Conservation (phyloP, 2,888 invertebrate species). For the Dynastes grantii region DNA sequence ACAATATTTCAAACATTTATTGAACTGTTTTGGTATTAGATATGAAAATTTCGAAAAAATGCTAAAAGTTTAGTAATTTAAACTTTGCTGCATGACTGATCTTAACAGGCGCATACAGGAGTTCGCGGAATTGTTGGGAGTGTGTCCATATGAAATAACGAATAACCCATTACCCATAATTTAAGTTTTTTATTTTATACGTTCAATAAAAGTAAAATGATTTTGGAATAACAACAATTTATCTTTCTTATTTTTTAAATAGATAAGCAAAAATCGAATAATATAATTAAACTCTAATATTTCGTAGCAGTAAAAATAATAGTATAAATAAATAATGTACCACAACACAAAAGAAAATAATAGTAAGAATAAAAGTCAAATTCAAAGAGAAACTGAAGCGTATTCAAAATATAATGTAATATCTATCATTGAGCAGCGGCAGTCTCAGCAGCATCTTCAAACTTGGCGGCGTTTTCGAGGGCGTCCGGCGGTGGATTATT, state of each 20-base stretch:
- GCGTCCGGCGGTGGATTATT: constrained; percentile 11
- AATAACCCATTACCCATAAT: not conserved
- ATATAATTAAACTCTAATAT: constrained; percentile 38
- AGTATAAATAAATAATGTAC: constrained; percentile 42
- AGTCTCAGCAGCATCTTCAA: constrained; percentile 53
- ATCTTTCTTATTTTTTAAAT: constrained; percentile 1
- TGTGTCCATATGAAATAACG: not conserved
- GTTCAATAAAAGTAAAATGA: constrained; percentile 14
- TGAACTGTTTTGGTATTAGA: too few species aligned
- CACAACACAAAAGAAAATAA: constrained; percentile 29
- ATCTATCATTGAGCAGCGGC: constrained; percentile 50
- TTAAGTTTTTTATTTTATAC: constrained; percentile 21
- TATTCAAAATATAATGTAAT: constrained; percentile 31
- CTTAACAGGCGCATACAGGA: too few species aligned
- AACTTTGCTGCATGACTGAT: too few species aligned
- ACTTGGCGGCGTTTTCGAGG: constrained; percentile 50
- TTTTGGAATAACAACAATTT: constrained; percentile 43
- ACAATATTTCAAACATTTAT: too few species aligned
- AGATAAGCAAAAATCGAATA: constrained; percentile 30
- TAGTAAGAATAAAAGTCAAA: constrained; percentile 27
- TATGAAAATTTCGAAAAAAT: too few species aligned
- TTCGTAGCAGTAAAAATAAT: constrained; percentile 29
- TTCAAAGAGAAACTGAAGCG: constrained; percentile 16
- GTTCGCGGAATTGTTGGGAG: too few species aligned
- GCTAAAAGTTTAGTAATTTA: too few species aligned